Evolutionary conservation across 2,113 vertebrate species (phyloP).

Genomic region (Albula goreensis): DNA sequence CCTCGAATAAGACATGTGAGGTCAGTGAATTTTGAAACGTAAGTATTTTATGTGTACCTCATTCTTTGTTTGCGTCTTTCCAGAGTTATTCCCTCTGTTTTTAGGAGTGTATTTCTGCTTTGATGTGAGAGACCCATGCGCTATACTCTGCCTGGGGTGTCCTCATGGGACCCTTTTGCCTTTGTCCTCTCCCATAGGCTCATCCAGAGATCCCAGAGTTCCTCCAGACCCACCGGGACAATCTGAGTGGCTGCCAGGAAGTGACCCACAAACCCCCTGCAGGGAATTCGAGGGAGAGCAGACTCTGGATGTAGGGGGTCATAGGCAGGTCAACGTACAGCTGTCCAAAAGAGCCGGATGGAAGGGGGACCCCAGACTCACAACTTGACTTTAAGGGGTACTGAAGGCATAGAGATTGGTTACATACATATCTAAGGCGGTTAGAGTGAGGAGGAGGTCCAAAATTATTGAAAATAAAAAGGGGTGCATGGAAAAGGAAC

Average conservation of each 20-base stretch:
- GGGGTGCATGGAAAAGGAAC: too few relatives aligned
- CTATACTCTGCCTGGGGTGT: neutral
- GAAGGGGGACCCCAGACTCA: neutral
- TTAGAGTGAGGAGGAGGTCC: too few relatives aligned
- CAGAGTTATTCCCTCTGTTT: neutral
- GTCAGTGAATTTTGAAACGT: too few relatives aligned
- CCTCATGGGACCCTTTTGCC: constrained; percentile 39
- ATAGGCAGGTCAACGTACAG: constrained; percentile 57
- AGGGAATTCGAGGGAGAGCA: neutral
- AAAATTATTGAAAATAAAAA: too few relatives aligned
- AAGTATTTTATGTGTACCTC: too few relatives aligned
- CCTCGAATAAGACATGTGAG: too few relatives aligned
- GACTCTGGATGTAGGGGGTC: constrained; percentile 58
- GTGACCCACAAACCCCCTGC: constrained; percentile 48
- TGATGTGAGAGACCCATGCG: neutral
- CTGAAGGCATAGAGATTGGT: too few relatives aligned
- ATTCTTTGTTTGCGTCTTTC: neutral
- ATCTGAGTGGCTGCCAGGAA: constrained; percentile 62
- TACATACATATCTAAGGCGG: too few relatives aligned
- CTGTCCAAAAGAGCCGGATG: constrained; percentile 45
- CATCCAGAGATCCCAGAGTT: constrained; percentile 72
- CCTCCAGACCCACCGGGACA: constrained; percentile 74
- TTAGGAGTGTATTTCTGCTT: neutral
- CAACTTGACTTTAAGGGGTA: too few relatives aligned
- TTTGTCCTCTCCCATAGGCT: constrained; percentile 65